Evolutionary conservation across 1,140 invertebrate species (phyloP).

Genomic region (Apis mellifera): Amel_HAv3.1 CM009941.2:15001501-15002000

Average conservation of each 20-base stretch:
- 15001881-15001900: not conserved
- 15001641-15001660: slow-evolving; percentile 71
- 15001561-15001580: slow-evolving; percentile 62
- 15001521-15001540: slow-evolving; percentile 81
- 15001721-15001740: slow-evolving; percentile 77
- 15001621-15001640: not conserved
- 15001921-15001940: slow-evolving; percentile 28
- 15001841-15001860: slow-evolving; percentile 73
- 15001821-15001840: slow-evolving; percentile 83
- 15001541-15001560: slow-evolving; percentile 82
- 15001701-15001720: slow-evolving; percentile 80
- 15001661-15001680: slow-evolving; percentile 78
- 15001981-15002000: slow-evolving; percentile 82
- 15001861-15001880: slow-evolving; percentile 47
- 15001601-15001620: not conserved
- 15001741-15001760: slow-evolving; percentile 81
- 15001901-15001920: not conserved
- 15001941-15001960: slow-evolving; percentile 77
- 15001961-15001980: slow-evolving; percentile 80
- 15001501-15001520: slow-evolving; percentile 83
- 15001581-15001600: not conserved
- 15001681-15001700: slow-evolving; percentile 82
- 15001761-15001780: slow-evolving; percentile 80
- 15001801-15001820: slow-evolving; percentile 83
- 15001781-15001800: slow-evolving; percentile 79